Conservation (phyloP, 2,888 invertebrate genomes). For the Campopleginae sp. region DNA sequence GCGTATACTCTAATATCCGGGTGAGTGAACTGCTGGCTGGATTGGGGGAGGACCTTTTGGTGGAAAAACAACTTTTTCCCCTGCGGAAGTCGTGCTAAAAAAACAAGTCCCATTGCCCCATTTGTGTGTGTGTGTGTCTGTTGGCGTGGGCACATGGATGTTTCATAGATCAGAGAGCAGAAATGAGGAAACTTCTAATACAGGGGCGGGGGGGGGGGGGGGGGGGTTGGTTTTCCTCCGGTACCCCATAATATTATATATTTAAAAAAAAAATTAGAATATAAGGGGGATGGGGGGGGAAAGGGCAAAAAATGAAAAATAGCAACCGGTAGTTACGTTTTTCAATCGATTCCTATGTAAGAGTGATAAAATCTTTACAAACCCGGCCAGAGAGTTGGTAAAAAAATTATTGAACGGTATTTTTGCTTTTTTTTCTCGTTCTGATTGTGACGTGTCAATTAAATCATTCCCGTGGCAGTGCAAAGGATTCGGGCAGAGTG, state of each 20-base stretch:
- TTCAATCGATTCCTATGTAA: no score
- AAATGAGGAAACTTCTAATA: background rate
- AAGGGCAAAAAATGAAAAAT: no score
- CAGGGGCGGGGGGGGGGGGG: background rate
- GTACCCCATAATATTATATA: no score
- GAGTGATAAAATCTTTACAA: background rate
- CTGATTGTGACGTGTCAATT: background rate
- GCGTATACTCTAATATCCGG: constrained; percentile 54
- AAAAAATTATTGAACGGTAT: background rate
- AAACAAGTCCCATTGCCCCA: background rate
- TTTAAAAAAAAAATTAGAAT: no score
- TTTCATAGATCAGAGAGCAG: background rate
- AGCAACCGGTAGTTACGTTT: no score
- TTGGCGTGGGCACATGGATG: background rate
- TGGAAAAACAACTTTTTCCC: constrained; percentile 20
- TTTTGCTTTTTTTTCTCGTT: background rate
- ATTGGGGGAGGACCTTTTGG: constrained; percentile 14
- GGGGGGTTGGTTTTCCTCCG: background rate
- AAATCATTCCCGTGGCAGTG: background rate
- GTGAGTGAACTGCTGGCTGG: constrained; percentile 14
- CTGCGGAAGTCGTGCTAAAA: background rate
- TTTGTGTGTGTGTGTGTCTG: background rate
- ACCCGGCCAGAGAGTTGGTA: background rate
- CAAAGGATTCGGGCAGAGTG: background rate
- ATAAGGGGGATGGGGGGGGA: no score